phyloP scores from a whole-genome alignment of 2,797 vertebrate species.

The Pelochelys cantorii region DNA sequence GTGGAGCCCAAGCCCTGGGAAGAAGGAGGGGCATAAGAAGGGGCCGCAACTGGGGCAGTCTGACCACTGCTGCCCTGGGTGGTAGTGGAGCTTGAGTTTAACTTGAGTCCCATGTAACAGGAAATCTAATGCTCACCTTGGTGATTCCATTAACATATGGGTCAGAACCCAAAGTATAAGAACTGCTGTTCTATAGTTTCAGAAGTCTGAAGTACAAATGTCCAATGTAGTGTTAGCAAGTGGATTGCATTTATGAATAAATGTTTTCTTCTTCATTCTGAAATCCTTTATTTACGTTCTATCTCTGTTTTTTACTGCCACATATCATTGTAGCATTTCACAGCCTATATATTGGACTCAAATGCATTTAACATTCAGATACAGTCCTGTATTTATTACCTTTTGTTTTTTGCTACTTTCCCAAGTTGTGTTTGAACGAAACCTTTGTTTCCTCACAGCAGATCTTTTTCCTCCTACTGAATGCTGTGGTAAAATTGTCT shows the following conservation, averaged over 20 bases:
- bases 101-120: too few relatives aligned
- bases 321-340: neutral
- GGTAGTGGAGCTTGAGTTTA: too few relatives aligned
- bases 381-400: neutral
- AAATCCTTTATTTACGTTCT: neutral
- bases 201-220: neutral
- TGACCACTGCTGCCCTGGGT: too few relatives aligned
- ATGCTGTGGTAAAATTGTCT: neutral
- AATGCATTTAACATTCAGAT: neutral
- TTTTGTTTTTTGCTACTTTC: neutral
- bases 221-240: neutral
- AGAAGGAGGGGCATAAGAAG: too few relatives aligned
- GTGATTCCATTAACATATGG: too few relatives aligned
- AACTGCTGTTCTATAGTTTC: too few relatives aligned
- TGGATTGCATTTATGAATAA: neutral
- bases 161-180: too few relatives aligned
- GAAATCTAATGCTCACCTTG: too few relatives aligned
- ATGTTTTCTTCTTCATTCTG: fast-evolving
- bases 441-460: neutral
- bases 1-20: too few relatives aligned
- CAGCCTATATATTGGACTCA: neutral
- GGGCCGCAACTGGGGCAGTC: too few relatives aligned
- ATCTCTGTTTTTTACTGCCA: neutral
- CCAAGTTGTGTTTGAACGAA: neutral
- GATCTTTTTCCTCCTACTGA: neutral